Percentiles rank a stretch among this genome's conserved stretches.
phyloP scores from a whole-genome alignment of 2,113 vertebrate genomes.

The Ondatra zibethicus region DNA sequence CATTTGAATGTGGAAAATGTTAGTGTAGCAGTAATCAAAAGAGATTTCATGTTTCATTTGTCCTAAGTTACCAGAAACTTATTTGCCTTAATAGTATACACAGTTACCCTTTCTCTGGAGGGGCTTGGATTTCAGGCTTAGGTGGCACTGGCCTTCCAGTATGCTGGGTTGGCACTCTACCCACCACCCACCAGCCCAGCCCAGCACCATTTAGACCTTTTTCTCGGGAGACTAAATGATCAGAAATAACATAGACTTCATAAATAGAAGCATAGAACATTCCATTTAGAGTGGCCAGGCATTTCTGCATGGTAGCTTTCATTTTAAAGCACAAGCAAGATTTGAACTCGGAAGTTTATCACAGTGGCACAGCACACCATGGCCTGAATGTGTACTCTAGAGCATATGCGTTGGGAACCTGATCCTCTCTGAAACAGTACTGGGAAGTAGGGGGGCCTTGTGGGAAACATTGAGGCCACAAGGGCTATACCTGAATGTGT shows the following conservation, averaged over 20 bases:
- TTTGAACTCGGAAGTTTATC: background rate
- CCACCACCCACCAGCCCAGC: background rate
- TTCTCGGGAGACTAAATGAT: background rate
- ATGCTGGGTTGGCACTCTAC: background rate
- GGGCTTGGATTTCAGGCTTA: background rate
- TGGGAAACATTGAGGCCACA: background rate
- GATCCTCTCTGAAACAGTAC: background rate
- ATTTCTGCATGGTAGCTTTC: background rate
- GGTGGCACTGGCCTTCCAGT: background rate
- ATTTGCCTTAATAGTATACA: too few relatives aligned
- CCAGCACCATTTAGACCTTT: background rate
- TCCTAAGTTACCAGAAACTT: background rate
- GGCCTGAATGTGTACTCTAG: background rate
- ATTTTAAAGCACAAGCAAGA: background rate
- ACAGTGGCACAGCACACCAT: background rate
- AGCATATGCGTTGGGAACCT: background rate
- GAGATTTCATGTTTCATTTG: background rate
- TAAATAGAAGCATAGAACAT: background rate
- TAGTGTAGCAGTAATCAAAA: background rate
- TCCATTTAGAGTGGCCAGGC: background rate
- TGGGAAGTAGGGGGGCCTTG: background rate
- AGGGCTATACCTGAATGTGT: background rate
- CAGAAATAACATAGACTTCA: background rate
- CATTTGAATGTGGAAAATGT: conserved; percentile 8
- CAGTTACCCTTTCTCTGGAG: background rate